phyloP scores from a whole-genome alignment of 2,797 vertebrate species.

The Enteromius radiatus region DNA sequence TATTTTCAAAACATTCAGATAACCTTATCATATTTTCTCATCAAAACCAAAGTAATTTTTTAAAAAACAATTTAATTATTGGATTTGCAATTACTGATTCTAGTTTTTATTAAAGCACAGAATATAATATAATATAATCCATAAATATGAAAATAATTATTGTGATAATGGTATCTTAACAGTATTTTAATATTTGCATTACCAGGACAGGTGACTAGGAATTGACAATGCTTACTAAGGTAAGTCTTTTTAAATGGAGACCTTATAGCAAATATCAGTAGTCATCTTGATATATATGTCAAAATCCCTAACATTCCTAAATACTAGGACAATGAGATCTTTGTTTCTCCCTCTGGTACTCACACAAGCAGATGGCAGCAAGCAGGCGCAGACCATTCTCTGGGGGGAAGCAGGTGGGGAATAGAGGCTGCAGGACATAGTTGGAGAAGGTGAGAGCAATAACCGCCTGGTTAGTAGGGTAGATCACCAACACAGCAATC shows the following conservation, averaged over 20 bases:
- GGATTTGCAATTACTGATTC: background rate
- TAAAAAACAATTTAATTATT: background rate
- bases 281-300: background rate
- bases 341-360: slow-evolving; percentile 67
- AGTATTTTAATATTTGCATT: background rate
- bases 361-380: slow-evolving; percentile 88
- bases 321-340: background rate
- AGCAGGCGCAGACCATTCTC: slow-evolving; percentile 86
- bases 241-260: background rate
- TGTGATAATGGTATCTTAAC: background rate
- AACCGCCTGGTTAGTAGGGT: slow-evolving; percentile 93
- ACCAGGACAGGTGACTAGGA: background rate
- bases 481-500: slow-evolving; percentile 93
- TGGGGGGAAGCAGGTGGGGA: slow-evolving; percentile 89
- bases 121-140: background rate
- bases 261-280: background rate
- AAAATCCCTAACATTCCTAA: background rate
- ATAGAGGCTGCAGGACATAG: slow-evolving; percentile 91
- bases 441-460: slow-evolving; percentile 94
- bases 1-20: background rate
- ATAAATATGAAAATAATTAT: background rate
- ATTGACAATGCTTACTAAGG: background rate
- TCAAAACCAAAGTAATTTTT: too few species aligned
- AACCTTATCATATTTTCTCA: background rate
- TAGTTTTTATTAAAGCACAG: background rate